A percentile compares a stretch with the other conserved stretches of the same genome.
Evolutionary conservation across 2,113 vertebrate species (phyloP).

Genomic region (Haemorhous mexicanus): DNA sequence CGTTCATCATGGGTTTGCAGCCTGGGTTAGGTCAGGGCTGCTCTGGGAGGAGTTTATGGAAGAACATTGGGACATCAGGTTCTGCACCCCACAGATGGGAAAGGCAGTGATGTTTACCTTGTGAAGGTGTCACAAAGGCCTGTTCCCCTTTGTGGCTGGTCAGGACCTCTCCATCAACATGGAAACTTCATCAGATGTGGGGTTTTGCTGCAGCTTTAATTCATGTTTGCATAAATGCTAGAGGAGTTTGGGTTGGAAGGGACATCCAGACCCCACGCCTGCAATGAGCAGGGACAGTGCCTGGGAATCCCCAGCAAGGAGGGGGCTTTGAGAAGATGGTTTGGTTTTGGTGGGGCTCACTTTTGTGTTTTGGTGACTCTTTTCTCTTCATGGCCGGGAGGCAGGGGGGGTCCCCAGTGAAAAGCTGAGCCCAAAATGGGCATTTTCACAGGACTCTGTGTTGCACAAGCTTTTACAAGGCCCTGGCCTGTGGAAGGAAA

Average conservation of each 20-base stretch:
- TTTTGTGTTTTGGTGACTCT: background rate
- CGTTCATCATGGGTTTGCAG: background rate
- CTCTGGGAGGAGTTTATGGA: background rate
- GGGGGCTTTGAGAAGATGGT: background rate
- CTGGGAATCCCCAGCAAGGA: background rate
- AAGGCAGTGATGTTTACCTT: background rate
- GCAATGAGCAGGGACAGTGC: background rate
- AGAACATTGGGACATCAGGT: background rate
- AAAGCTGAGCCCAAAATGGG: background rate
- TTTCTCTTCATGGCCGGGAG: background rate
- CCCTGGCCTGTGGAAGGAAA: background rate
- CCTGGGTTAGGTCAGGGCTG: background rate
- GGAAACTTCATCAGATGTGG: background rate
- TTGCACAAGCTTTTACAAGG: background rate
- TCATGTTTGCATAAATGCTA: background rate
- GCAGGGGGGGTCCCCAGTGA: accelerated
- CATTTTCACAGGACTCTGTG: background rate
- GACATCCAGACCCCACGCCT: background rate
- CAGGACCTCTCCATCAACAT: background rate
- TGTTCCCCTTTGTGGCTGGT: too few relatives aligned
- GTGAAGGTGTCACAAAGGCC: too few relatives aligned
- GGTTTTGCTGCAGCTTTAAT: background rate
- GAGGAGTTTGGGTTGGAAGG: background rate
- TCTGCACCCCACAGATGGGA: background rate
- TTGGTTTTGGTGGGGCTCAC: background rate